Percentiles rank a stretch among this genome's conserved stretches.
Evolutionary conservation across 1,140 invertebrate genomes (phyloP).

Genomic region (Pseudomyrmex dendroicus): DNA sequence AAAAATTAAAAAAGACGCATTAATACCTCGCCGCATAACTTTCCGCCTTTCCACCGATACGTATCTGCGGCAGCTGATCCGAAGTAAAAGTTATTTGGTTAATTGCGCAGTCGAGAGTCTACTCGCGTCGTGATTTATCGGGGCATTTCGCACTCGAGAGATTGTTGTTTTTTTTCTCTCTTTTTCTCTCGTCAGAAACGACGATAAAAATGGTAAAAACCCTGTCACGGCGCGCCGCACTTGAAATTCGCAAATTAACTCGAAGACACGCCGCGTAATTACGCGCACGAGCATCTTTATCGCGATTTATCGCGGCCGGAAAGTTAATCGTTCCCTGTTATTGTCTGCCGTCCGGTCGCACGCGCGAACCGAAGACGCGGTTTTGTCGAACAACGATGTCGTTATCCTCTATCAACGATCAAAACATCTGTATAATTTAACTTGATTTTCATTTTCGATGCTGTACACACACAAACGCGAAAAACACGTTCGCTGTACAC

Average conservation of each 20-base stretch:
- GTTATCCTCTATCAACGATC: too few species aligned
- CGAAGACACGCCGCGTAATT: slow-evolving; percentile 50
- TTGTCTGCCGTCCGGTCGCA: background rate
- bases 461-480: too few species aligned
- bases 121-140: slow-evolving; percentile 50
- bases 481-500: too few species aligned
- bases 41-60: background rate
- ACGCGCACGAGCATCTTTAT: slow-evolving; percentile 56
- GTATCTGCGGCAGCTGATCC: background rate
- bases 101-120: background rate
- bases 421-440: background rate
- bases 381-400: background rate
- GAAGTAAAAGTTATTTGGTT: slow-evolving; percentile 21
- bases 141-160: background rate
- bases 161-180: too few species aligned
- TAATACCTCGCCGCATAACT: background rate
- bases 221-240: background rate
- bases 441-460: background rate
- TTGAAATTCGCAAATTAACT: slow-evolving; percentile 50
- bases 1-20: background rate
- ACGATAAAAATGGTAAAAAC: too few species aligned
- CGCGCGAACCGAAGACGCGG: too few species aligned
- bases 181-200: too few species aligned
- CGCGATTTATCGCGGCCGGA: slow-evolving; percentile 64
- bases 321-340: slow-evolving; percentile 62